phyloP scores from a whole-genome alignment of 2,797 vertebrate genomes.

The Anomalospiza imberbis region DNA sequence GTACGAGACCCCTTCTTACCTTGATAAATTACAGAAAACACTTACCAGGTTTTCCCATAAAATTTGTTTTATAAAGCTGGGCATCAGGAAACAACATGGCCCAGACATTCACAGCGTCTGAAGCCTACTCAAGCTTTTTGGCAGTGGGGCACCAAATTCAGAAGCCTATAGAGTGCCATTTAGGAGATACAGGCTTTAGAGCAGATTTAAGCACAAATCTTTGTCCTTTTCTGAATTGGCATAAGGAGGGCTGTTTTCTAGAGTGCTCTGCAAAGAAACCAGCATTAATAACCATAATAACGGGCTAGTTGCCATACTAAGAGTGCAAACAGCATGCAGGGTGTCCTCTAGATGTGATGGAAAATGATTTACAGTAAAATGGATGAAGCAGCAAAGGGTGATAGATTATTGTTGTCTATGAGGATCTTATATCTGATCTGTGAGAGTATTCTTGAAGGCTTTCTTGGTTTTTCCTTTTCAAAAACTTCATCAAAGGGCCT shows the following conservation, averaged over 20 bases:
- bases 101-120: background rate
- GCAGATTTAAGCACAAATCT: background rate
- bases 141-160: background rate
- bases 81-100: background rate
- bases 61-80: background rate
- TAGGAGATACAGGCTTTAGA: background rate
- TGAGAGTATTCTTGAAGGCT: background rate
- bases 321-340: background rate
- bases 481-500: background rate
- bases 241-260: background rate
- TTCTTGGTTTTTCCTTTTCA: background rate
- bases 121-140: background rate
- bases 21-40: background rate
- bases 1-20: background rate
- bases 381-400: background rate
- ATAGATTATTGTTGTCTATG: background rate
- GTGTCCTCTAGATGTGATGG: background rate
- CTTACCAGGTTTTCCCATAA: background rate
- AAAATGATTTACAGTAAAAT: background rate
- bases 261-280: background rate
- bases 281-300: background rate
- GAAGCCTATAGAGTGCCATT: background rate
- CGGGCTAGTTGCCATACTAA: background rate
- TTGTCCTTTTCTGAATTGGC: background rate
- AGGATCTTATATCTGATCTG: background rate